Evolutionary conservation across 2,797 vertebrate species (phyloP).

Genomic region (Peromyscus melanophrys): DNA sequence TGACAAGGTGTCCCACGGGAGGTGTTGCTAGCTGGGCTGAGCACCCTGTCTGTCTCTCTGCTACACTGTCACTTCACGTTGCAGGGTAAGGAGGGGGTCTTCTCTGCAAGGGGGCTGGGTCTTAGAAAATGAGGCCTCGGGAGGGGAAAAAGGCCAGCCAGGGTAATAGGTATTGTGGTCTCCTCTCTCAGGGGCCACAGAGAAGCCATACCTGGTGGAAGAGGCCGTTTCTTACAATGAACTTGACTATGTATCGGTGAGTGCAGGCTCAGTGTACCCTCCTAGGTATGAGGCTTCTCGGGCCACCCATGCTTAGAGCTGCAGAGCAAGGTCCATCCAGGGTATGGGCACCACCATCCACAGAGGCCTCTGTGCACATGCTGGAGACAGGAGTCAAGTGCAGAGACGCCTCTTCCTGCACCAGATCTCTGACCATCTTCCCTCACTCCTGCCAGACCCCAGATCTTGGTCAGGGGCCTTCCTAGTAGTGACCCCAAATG

Average conservation of each 20-base stretch:
- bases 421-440: background rate
- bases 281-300: rapidly evolving
- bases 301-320: background rate
- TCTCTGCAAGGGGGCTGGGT: background rate
- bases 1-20: too few species aligned
- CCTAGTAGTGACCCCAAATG: background rate
- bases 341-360: background rate
- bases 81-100: background rate
- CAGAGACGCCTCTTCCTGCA: background rate
- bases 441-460: background rate
- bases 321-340: background rate
- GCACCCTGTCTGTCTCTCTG: background rate
- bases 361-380: rapidly evolving
- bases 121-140: background rate
- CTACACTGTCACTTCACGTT: background rate
- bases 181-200: constrained; percentile 94
- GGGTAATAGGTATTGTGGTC: constrained; percentile 21
- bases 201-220: constrained; percentile 98
- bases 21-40: background rate
- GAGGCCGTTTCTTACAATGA: constrained; percentile 97
- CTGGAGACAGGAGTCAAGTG: background rate
- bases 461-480: background rate
- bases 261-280: constrained; percentile 70
- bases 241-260: constrained; percentile 97
- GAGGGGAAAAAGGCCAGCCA: background rate